Evolutionary conservation across 30 jellyfish, hydroid and myxozoan genomes (phyloP).

Genomic region (Aurelia sp.): DNA sequence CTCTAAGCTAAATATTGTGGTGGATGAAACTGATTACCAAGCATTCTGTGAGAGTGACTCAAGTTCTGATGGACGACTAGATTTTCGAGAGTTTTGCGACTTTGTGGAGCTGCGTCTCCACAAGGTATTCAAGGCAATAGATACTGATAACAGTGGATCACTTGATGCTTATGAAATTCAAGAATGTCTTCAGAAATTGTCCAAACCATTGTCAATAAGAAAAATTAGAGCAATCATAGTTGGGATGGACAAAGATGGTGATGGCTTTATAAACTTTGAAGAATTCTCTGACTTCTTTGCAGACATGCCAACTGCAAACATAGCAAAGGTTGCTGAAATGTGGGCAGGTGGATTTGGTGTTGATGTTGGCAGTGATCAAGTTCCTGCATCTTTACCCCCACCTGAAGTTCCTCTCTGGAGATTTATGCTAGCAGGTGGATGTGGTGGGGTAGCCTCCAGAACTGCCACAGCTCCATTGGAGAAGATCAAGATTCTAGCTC

Average conservation of each 20-base stretch:
- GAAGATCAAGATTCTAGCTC: conserved; percentile 80
- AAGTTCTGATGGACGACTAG: conserved; percentile 15
- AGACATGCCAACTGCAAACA: conserved; percentile 81
- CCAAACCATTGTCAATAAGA: conserved; percentile 55
- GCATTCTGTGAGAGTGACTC: conserved; percentile 33
- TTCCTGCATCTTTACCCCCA: conserved; percentile 85
- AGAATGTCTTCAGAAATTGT: conserved; percentile 46
- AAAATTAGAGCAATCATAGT: conserved; percentile 55
- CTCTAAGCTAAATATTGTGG: conserved; percentile 34
- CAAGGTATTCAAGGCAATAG: conserved; percentile 66
- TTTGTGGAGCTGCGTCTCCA: conserved; percentile 62
- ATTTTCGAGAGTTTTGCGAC: conserved; percentile 47
- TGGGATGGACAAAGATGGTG: conserved; percentile 80
- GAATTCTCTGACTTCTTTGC: conserved; percentile 85
- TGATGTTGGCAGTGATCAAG: conserved; percentile 88
- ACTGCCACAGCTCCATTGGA: conserved; percentile 92
- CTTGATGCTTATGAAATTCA: conserved; percentile 69
- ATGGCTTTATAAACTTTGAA: conserved; percentile 58
- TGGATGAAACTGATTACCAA: conserved; percentile 52
- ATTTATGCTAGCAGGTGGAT: conserved; percentile 89
- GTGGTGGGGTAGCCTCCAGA: conserved; percentile 93
- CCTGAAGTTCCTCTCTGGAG: conserved; percentile 82
- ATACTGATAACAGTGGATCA: conserved; percentile 49
- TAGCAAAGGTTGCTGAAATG: conserved; percentile 58
- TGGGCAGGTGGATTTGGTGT: conserved; percentile 77